Evolutionary conservation across 2,888 invertebrate species (phyloP).

Genomic region (Allolobophora icterica): DNA sequence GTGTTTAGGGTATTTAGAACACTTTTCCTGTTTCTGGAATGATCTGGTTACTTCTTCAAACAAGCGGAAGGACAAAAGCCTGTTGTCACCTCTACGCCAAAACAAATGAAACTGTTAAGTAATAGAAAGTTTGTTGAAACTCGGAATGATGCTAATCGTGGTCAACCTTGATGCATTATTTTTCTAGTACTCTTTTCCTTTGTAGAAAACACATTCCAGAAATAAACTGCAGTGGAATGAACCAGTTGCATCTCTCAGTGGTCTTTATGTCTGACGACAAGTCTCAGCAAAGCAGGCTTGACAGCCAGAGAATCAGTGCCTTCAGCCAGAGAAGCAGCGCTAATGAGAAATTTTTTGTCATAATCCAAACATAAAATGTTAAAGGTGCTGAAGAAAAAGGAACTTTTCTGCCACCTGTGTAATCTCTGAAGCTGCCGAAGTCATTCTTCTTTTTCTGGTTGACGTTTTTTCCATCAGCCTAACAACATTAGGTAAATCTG

Average conservation of each 20-base stretch:
- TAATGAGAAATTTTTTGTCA: background rate
- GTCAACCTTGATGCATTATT: background rate
- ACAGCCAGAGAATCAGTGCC: background rate
- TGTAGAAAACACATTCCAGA: constrained; percentile 24
- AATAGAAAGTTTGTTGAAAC: background rate
- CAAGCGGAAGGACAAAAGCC: background rate
- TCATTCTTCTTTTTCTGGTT: background rate
- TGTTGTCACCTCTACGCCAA: background rate
- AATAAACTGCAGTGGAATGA: constrained; percentile 39
- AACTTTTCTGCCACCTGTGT: background rate
- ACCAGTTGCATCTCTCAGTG: constrained; percentile 42
- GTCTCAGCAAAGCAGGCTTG: background rate
- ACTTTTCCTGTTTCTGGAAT: background rate
- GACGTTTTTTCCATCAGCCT: background rate
- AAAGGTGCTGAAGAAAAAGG: background rate
- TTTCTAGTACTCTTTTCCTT: background rate
- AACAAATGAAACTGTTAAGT: background rate
- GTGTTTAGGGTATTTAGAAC: background rate
- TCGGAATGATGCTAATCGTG: background rate
- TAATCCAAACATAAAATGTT: background rate
- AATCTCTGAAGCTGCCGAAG: background rate
- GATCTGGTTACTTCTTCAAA: background rate
- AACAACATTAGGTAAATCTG: background rate
- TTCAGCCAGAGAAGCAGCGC: background rate
- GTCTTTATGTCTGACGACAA: constrained; percentile 38